These are phyloP conservation scores for Hirudo medicinalis DNA, from an alignment of 1,140 invertebrate species.

Conservation along the genomic window DNA sequence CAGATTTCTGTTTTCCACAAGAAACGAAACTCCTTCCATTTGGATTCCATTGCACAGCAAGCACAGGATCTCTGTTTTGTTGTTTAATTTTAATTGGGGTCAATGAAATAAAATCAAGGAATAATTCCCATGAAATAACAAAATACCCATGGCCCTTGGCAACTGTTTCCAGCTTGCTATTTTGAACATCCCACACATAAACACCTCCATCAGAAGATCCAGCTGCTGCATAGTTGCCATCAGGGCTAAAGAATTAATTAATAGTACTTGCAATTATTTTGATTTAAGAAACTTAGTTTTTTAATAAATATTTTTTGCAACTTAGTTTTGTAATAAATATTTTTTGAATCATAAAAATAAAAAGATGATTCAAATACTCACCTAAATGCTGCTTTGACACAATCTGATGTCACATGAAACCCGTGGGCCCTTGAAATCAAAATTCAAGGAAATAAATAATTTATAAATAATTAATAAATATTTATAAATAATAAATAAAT, in stretches of 20 bases:
- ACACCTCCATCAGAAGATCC: constrained; percentile 78
- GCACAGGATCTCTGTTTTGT: constrained; percentile 50
- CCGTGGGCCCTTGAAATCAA: too few species aligned
- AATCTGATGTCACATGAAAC: not conserved
- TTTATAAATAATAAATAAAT: too few species aligned
- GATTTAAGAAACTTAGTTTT: not conserved
- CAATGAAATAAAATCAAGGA: not conserved
- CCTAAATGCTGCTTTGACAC: constrained; percentile 10
- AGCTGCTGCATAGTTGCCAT: constrained; percentile 70
- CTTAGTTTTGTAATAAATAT: too few species aligned
- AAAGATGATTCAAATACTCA: too few species aligned
- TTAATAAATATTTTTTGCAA: too few species aligned
- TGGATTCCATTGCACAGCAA: constrained; percentile 80
- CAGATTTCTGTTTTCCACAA: constrained; percentile 70
- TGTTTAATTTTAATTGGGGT: not conserved
- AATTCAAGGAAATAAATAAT: too few species aligned
- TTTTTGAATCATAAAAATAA: too few species aligned
- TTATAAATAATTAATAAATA: too few species aligned
- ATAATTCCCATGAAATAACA: constrained; percentile 13
- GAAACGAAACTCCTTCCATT: constrained; percentile 68
- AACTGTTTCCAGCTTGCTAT: constrained; percentile 59
- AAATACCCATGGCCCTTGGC: constrained; percentile 80
- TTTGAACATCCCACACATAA: constrained; percentile 75
- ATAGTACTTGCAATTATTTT: not conserved
- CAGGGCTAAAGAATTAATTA: constrained; percentile 51